These are phyloP conservation scores for Drosophila littoralis DNA, from an alignment of 1,140 invertebrate species.

Conservation along the genomic window DNA sequence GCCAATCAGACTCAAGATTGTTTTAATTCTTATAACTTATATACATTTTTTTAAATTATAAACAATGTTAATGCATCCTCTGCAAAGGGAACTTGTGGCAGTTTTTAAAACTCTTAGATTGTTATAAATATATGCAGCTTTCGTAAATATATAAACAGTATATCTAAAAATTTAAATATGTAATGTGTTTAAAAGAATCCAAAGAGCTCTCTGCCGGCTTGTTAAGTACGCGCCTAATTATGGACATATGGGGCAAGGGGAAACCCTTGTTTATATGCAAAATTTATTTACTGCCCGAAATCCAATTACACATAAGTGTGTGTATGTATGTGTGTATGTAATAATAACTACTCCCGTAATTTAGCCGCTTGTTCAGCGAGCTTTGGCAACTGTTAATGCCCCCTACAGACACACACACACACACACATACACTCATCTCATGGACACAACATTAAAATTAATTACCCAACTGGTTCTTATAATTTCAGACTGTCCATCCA, in stretches of 20 bases:
- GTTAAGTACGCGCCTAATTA: neutral
- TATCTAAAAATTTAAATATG: no score
- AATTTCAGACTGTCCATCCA: conserved; percentile 55
- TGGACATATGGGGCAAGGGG: neutral
- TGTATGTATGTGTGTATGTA: neutral
- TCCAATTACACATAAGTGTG: neutral
- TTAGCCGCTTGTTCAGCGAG: neutral
- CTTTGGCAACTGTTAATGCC: conserved; percentile 27
- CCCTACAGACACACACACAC: neutral
- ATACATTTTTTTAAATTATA: no score
- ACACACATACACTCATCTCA: conserved; percentile 4
- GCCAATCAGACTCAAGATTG: no score
- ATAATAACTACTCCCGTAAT: conserved; percentile 8
- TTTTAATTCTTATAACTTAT: no score
- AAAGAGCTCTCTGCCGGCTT: neutral
- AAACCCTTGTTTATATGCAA: neutral
- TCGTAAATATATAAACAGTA: neutral
- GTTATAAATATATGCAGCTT: no score
- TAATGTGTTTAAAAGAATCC: neutral
- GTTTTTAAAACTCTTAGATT: no score
- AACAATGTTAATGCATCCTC: no score
- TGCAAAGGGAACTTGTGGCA: no score
- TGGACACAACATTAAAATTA: conserved; percentile 57
- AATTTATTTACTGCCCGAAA: neutral
- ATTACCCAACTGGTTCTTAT: conserved; percentile 62